Base-by-base conservation (phyloP, 2,888 invertebrate species). In the Bibio marci region DNA sequence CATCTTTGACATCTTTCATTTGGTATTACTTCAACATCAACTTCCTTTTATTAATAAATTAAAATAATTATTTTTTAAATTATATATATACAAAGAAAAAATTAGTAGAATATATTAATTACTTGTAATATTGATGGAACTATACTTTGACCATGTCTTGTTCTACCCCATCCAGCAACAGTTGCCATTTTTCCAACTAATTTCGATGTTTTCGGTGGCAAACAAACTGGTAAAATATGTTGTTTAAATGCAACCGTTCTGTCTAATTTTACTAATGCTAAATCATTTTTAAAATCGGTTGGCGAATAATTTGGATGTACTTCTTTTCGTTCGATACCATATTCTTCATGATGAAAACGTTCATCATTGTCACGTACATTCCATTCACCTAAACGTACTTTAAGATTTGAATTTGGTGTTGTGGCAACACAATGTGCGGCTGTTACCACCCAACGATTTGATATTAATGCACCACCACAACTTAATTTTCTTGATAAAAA, bases 91-190 rank as follows among this genome's bases (percentile, higher is more conserved):
- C n/a, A n/a, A n/a, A n/a, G n/a, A 3, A 11, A 32, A 13, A 22
- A 35, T 14, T 13, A 12, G 4, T 8, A 1, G 10, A 12, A 12
- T 11, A 39, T 11, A 11, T 39, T 2, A 13, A 7, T 47, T 50
- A 69, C 70, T 63, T 77, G 82, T 43, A 91, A 63, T 8, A 87
- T 77, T 1, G 86, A 79, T 2, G 90, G 90, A 7, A 88, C 87
- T 0, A 87, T 83, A 48, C 76, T 80, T 61, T 82, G 80, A 26
- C 90, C 90, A 52, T 90, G 88, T 34, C 86, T 67, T 2, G 88
- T 90, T 18, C 91, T 65, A 1, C 91, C 91, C 91, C 91, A 92
- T 1, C 91, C 91, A 0, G 81, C 86, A 0, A 91, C 91, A 0
- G 90, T 90, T 32, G 88, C 91, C 63, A 81, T 81, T 53, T 81